A percentile compares a stretch with the other conserved stretches of the same genome.
Evolutionary conservation across 2,888 invertebrate species (phyloP).

Genomic region (Acutogordius australiensis): DNA sequence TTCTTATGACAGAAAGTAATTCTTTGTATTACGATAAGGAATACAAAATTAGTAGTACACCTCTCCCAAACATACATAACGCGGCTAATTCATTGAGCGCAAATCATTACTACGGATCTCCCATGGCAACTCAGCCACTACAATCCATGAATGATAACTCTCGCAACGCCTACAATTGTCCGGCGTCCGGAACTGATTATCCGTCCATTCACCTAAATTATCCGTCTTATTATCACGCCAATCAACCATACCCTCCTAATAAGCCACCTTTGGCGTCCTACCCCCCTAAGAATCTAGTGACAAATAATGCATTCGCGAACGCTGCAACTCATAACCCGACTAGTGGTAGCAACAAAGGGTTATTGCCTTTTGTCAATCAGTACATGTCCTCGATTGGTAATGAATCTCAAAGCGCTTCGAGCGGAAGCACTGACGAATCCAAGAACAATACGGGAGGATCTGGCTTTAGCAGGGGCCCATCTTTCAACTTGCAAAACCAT

Average conservation of each 20-base stretch:
- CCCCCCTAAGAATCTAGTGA: not conserved
- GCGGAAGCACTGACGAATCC: not conserved
- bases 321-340: not conserved
- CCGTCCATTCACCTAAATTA: no score
- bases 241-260: no score
- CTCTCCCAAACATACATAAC: not conserved
- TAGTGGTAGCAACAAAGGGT: not conserved
- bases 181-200: not conserved
- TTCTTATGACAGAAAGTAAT: not conserved
- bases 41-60: not conserved
- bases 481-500: not conserved
- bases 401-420: not conserved
- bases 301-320: not conserved
- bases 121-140: not conserved
- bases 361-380: not conserved
- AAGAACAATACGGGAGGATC: no score
- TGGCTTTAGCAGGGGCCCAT: no score
- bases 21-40: not conserved
- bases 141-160: not conserved
- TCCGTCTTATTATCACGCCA: not conserved
- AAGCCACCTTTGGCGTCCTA: not conserved
- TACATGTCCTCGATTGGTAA: no score
- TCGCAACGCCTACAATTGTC: not conserved
- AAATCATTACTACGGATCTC: no score
- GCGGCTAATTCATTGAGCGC: no score